Evolutionary conservation across 2,888 invertebrate genomes (phyloP).

Genomic region (Mythimna albipuncta): DNA sequence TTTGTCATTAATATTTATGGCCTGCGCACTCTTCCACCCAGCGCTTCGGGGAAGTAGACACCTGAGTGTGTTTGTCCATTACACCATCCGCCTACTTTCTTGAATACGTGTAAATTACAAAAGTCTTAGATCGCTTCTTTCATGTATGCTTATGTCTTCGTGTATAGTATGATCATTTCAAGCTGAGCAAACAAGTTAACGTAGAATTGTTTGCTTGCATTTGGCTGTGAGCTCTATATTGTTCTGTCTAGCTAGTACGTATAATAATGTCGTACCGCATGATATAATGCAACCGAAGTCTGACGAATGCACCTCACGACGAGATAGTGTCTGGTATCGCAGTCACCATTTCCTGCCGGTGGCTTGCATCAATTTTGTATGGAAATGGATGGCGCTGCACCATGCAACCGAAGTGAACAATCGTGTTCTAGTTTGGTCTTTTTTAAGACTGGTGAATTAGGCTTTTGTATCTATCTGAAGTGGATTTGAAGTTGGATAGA

Average conservation of each 20-base stretch:
- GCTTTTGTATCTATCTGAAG: slow-evolving; percentile 4
- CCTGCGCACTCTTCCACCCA: slow-evolving; percentile 79
- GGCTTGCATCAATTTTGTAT: slow-evolving; percentile 79
- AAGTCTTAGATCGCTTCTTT: slow-evolving; percentile 46
- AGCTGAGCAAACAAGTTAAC: slow-evolving; percentile 45
- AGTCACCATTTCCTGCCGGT: slow-evolving; percentile 75
- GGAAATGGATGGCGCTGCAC: slow-evolving; percentile 74
- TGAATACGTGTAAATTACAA: slow-evolving; percentile 71
- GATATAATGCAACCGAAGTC: slow-evolving; percentile 68
- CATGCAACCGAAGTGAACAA: slow-evolving; percentile 67
- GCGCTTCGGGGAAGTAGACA: slow-evolving; percentile 82
- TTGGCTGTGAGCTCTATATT: slow-evolving; percentile 46
- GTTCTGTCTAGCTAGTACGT: slow-evolving; percentile 41
- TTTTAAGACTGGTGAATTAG: slow-evolving; percentile 24
- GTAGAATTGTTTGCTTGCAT: slow-evolving; percentile 43
- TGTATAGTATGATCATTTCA: slow-evolving; percentile 46
- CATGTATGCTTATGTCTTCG: slow-evolving; percentile 36
- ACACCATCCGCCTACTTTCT: slow-evolving; percentile 69
- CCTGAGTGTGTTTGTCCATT: slow-evolving; percentile 82
- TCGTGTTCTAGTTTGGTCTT: slow-evolving; percentile 57
- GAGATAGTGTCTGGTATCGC: slow-evolving; percentile 73
- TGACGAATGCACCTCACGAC: slow-evolving; percentile 70
- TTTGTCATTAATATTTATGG: slow-evolving; percentile 89
- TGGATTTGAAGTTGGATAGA: neutral
- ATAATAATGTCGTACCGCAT: slow-evolving; percentile 67